Evolutionary conservation across 2,113 vertebrate genomes (phyloP).

Genomic region (Oncorhynchus masou): DNA sequence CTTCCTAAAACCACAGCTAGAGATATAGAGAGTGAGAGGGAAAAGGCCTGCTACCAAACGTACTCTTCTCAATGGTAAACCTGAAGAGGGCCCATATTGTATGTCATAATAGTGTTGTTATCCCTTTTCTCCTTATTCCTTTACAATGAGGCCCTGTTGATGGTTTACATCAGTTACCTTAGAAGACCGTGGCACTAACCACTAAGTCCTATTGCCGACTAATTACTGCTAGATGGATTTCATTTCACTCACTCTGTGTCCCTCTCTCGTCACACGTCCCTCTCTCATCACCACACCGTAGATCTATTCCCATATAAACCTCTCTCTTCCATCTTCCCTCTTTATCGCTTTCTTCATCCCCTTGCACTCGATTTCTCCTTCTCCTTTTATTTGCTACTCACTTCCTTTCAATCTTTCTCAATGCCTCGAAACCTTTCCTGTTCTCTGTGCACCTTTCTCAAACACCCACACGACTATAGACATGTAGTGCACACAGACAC

Average conservation of each 20-base stretch:
- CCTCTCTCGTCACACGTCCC: not conserved
- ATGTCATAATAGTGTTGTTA: not conserved
- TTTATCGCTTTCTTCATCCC: conserved; percentile 23
- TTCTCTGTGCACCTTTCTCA: not conserved
- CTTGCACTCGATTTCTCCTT: conserved; percentile 8
- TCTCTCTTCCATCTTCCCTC: not conserved
- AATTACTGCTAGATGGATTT: conserved; percentile 60
- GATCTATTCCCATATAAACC: conserved; percentile 18
- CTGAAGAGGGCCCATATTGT: conserved; percentile 61
- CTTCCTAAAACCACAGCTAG: not conserved
- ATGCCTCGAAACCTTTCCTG: not conserved
- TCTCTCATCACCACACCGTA: not conserved
- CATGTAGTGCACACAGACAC: conserved; percentile 16
- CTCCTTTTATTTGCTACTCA: conserved; percentile 21
- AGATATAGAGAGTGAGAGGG: conserved; percentile 29
- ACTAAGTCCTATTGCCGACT: conserved; percentile 49
- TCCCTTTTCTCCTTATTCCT: not conserved
- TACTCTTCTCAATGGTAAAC: conserved; percentile 65
- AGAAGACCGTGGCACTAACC: conserved; percentile 42
- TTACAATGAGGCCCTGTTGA: not conserved
- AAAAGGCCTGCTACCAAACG: conserved; percentile 58
- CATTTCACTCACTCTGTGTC: conserved; percentile 59
- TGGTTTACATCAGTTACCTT: conserved; percentile 53
- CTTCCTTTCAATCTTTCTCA: not conserved
- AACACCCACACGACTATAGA: not conserved